Evolutionary conservation across 2,797 vertebrate species (phyloP).

Genomic region (Melanotaenia pygmaea): DNA sequence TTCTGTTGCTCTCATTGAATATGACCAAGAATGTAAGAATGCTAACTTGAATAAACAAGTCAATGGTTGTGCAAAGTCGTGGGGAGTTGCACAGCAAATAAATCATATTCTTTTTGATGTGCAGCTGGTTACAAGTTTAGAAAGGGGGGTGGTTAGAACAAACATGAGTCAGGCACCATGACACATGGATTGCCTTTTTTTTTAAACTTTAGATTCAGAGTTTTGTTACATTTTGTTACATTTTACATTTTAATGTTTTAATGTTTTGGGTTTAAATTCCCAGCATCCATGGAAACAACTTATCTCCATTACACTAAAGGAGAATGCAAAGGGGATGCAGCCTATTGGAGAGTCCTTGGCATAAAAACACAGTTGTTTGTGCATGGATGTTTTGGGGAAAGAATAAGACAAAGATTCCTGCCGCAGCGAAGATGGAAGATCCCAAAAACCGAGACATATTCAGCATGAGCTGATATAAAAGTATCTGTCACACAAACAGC

Average conservation of each 20-base stretch:
- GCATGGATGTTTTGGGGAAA: constrained; percentile 51
- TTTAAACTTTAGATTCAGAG: too few relatives aligned
- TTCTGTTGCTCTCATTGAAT: too few relatives aligned
- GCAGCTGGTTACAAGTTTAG: constrained; percentile 84
- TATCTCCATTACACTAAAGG: neutral
- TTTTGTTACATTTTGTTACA: neutral
- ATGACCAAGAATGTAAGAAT: constrained; percentile 64
- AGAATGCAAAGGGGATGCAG: neutral
- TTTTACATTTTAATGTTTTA: neutral
- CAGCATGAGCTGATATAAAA: constrained; percentile 70
- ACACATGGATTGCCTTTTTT: constrained; percentile 39
- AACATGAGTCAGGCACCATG: constrained; percentile 73
- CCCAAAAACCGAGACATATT: constrained; percentile 60
- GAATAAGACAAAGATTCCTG: constrained; percentile 53
- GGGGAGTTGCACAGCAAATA: constrained; percentile 77
- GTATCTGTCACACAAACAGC: constrained; percentile 76
- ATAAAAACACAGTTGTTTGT: constrained; percentile 36
- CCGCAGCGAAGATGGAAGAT: constrained; percentile 59
- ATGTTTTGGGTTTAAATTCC: neutral
- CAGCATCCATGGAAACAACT: neutral
- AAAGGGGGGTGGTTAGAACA: constrained; percentile 71
- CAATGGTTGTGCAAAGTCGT: constrained; percentile 80
- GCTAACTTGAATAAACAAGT: constrained; percentile 84
- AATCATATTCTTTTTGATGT: constrained; percentile 84
- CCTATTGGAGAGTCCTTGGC: constrained; percentile 3